Base-by-base conservation (phyloP, 1,140 invertebrate genomes). In the Formica exsecta region DNA sequence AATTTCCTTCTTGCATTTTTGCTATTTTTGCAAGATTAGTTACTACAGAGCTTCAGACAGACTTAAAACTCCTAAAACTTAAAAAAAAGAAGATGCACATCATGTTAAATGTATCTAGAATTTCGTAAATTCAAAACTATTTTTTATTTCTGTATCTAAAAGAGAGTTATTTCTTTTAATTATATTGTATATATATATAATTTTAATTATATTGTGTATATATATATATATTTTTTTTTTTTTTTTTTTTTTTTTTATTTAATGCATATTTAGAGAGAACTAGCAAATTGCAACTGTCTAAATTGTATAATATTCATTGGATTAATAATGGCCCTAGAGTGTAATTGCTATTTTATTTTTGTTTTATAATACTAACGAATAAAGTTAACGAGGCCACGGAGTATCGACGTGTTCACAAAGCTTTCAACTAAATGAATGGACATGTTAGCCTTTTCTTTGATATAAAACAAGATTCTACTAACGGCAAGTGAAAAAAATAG, bases 11-110 rank as follows among this genome's bases (percentile, higher is more conserved):
- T 83, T n/a, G 79, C 79, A 54, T 32, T 32, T 32, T 32, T 32
- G 29, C 3, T 73, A 73, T 74, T 61, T 51, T 83, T 83, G 19
- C 66, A 41, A 80, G 29, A 83, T 83, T 48, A n/a, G 32, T 57
- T 32, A 48, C 5, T 22, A 41, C 9, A 11, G 57, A 44, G 57
- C 8, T 80, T 22, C 22, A 25, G 62, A 41, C 32, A 38, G 41
- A 13, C 3, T 5, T 1, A 19, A 32, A 38, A 3, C 7, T 51
- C 16, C 4, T 19, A 5, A 38, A 22, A 44, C 38, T 70, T 19
- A 25, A 16, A 41, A 41, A 80, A 61, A 41, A 19, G 13, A 79
- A 25, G 11, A 36, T 38, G 3, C 19, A 44, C 25, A 44, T 62
- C 25, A 16, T 22, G 61, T 79, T 51, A 66, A 51, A 66, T 22